Percentiles rank a stretch among this genome's conserved stretches.
phyloP scores from a whole-genome alignment of 2,888 invertebrate genomes.

The Hanleya hanleyi region DNA sequence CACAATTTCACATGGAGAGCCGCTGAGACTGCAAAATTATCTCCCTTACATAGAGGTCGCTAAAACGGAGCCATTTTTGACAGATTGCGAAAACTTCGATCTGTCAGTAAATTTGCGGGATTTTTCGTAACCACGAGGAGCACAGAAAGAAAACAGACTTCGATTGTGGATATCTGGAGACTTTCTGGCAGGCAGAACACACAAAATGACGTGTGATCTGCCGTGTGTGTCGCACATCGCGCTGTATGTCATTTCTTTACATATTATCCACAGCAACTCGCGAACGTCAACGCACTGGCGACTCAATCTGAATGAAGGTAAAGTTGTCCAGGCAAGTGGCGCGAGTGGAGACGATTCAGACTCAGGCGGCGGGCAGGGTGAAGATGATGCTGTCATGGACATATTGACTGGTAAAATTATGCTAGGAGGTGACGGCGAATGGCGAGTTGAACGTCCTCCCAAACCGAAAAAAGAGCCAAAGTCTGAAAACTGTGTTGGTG shows the following conservation, averaged over 20 bases:
- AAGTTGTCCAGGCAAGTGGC: constrained; percentile 69
- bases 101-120: no score
- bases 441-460: constrained; percentile 40
- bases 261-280: constrained; percentile 84
- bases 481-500: no score
- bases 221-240: constrained; percentile 77
- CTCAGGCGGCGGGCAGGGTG: constrained; percentile 8
- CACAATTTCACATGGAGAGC: no score
- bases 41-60: no score
- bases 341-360: not conserved
- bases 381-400: constrained; percentile 53
- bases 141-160: no score
- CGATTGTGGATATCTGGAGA: no score
- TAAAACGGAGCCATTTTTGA: no score
- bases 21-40: no score
- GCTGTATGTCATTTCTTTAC: constrained; percentile 82
- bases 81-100: no score
- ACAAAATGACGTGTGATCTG: constrained; percentile 63
- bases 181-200: no score
- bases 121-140: no score
- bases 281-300: constrained; percentile 89
- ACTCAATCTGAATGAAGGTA: constrained; percentile 84
- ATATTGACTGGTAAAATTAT: constrained; percentile 64
- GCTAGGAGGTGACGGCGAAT: constrained; percentile 44
- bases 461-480: no score